Conservation (phyloP, 1,140 invertebrate genomes). For the Platyscapa corneri region DNA sequence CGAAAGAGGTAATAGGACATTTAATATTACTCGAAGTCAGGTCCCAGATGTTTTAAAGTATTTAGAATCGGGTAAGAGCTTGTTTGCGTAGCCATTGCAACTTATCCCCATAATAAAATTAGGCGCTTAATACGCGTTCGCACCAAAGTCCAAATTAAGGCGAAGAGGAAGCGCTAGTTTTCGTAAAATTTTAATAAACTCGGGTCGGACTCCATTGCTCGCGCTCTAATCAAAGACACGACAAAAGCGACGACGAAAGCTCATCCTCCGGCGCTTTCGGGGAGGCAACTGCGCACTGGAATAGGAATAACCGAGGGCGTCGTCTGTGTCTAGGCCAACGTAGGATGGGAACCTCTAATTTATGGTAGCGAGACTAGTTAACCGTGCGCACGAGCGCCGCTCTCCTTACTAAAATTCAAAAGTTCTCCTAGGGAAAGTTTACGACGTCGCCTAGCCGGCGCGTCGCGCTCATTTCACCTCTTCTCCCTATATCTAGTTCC, state of each 20-base stretch:
- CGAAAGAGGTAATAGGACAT: not conserved
- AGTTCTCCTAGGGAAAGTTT: slow-evolving; percentile 68
- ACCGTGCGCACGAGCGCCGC: slow-evolving; percentile 43
- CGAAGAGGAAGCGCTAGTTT: not conserved
- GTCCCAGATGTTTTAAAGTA: not conserved
- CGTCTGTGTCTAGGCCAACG: not conserved
- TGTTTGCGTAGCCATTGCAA: too few relatives aligned
- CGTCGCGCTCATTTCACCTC: slow-evolving; percentile 58
- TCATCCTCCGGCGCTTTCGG: too few relatives aligned
- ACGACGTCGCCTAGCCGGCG: slow-evolving; percentile 70
- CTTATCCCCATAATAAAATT: too few relatives aligned
- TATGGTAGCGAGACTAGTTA: slow-evolving; percentile 61
- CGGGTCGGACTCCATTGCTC: not conserved
- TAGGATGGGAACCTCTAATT: slow-evolving; percentile 63
- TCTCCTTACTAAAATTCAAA: slow-evolving; percentile 69
- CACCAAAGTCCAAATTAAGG: too few relatives aligned
- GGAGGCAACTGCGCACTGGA: too few relatives aligned
- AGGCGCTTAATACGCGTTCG: too few relatives aligned
- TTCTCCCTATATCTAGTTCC: slow-evolving; percentile 40
- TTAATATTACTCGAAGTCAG: not conserved
- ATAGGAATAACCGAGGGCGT: not conserved
- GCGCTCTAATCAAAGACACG: not conserved
- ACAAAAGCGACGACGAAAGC: not conserved
- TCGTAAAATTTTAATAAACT: slow-evolving; percentile 32
- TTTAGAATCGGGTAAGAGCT: not conserved